These are phyloP conservation scores for Callitettix versicolor DNA, from an alignment of 1,140 invertebrate genomes.

Conservation along the genomic window DNA sequence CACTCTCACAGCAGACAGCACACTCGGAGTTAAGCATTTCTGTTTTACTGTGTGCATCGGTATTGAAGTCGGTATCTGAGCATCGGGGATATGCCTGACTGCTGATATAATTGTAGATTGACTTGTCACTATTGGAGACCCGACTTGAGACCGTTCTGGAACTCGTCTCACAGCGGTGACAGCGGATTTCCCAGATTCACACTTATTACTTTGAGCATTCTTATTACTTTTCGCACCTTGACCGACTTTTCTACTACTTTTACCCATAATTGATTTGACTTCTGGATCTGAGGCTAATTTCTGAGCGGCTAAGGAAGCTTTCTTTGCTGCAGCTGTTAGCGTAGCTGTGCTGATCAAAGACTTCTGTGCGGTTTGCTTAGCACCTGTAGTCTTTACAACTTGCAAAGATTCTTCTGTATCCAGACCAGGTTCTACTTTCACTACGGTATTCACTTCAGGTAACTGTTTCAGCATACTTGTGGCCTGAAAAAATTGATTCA, in stretches of 20 bases:
- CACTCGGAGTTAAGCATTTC: not conserved
- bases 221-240: not conserved
- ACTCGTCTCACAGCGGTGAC: not conserved
- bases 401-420: too few species aligned
- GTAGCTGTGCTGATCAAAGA: conserved; percentile 2
- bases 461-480: too few species aligned
- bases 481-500: too few species aligned
- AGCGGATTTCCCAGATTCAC: not conserved
- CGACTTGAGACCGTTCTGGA: not conserved
- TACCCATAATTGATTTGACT: not conserved
- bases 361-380: conserved; percentile 3
- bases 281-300: not conserved
- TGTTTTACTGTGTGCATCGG: too few species aligned
- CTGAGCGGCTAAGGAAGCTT: conserved; percentile 1
- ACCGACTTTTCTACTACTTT: not conserved
- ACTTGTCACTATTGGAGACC: not conserved
- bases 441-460: too few species aligned
- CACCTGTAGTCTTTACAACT: not conserved
- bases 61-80: too few species aligned
- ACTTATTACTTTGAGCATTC: not conserved
- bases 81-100: not conserved
- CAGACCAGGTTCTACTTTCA: too few species aligned
- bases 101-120: conserved; percentile 7
- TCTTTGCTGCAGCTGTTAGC: not conserved
- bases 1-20: not conserved